Base-by-base conservation (phyloP, 2,797 vertebrate species). In the Scyliorhinus canicula region DNA sequence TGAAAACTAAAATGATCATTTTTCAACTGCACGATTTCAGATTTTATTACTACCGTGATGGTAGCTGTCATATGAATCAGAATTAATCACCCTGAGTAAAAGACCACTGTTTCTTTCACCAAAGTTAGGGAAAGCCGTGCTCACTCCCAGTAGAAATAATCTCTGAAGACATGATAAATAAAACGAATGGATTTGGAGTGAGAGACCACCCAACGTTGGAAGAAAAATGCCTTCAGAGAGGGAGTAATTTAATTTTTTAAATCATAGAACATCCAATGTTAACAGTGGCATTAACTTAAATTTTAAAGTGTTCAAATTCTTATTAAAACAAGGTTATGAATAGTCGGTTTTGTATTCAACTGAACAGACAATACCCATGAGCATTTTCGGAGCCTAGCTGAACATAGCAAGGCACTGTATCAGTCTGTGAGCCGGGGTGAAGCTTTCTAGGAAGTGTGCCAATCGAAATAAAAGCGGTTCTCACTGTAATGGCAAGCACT, bases 281-380 rank as follows among this genome's bases (percentile, higher is more conserved):
- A 95, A 96, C 96, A 95, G 96, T 95, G 95, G 95, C 95, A 97
- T 96, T 96, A 96, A 55, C 50, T 71, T 74, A 94, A 74, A 96
- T 96, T n/a, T 97, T 96, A 96, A 96, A 95, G 95, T 95, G 95
- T 96, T 96, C 95, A 95, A 96, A 96, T 95, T 95, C 95, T 96
- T 96, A 95, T 96, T 96, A 96, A 96, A 94, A 94, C 93, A 94
- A 96, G 96, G 95, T 96, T 96, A 95, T 95, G 95, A 96, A 95
- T 95, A 95, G 96, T 31, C 93, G 95, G 95, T 95, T 96, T 95
- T 96, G 95, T 96, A 96, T 96, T 95, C 95, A 95, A 95, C 95
- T 96, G 96, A 96, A 96, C 95, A 96, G 95, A 97, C 96, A 97
- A 96, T 96, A 95, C 96, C 96, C 95, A 84, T 95, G 96, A 96